phyloP scores from a whole-genome alignment of 2,113 vertebrate species.

The Numenius arquata region DNA sequence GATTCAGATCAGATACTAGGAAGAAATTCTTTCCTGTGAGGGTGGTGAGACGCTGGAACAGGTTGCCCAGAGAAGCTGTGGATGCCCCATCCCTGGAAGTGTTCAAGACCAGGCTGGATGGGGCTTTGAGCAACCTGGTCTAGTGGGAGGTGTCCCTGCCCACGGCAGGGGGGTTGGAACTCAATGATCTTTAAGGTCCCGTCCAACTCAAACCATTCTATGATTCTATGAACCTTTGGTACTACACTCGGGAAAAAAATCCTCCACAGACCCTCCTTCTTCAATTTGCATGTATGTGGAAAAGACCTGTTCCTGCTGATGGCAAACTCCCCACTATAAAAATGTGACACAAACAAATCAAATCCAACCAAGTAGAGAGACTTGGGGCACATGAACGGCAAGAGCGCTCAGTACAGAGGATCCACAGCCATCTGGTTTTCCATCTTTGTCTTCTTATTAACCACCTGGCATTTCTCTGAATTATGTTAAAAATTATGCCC shows the following conservation, averaged over 20 bases:
- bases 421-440: background rate
- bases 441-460: background rate
- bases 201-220: too few relatives aligned
- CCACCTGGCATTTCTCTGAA: background rate
- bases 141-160: too few relatives aligned
- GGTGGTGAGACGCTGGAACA: too few relatives aligned
- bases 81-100: too few relatives aligned
- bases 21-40: too few relatives aligned
- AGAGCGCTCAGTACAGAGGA: background rate
- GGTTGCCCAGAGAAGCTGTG: too few relatives aligned
- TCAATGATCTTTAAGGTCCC: too few relatives aligned
- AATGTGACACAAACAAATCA: background rate
- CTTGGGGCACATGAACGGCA: accelerated
- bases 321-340: background rate
- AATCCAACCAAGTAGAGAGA: background rate
- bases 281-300: background rate
- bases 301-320: background rate
- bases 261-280: background rate
- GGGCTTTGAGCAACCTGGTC: too few relatives aligned
- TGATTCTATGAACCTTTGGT: background rate
- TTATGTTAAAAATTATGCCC: background rate
- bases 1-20: too few relatives aligned
- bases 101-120: too few relatives aligned
- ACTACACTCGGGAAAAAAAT: background rate
- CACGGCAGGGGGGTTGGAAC: too few relatives aligned